A percentile compares a stretch with the other conserved stretches of the same genome.
Conservation (phyloP, 2,797 vertebrate species). For the Graptemys geographica region DNA sequence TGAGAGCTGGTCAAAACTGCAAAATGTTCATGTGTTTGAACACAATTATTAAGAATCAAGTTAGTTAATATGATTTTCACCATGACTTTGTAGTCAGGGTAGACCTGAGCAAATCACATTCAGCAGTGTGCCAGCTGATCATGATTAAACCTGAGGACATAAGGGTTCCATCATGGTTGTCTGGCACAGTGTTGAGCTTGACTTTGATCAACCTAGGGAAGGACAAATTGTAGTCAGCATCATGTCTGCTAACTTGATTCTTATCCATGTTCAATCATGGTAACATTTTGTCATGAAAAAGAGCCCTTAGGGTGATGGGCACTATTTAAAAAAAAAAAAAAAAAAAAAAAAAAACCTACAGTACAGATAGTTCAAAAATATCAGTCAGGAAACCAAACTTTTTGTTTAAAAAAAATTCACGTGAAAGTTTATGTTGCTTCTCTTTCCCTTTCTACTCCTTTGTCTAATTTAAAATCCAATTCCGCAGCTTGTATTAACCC, state of each 20-base stretch:
- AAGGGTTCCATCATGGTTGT: not conserved
- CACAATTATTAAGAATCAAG: too few relatives aligned
- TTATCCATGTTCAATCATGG: not conserved
- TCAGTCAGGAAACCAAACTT: too few relatives aligned
- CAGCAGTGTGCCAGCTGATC: not conserved
- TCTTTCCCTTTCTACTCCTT: not conserved
- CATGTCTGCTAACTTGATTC: fast-evolving
- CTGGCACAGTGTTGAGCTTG: not conserved
- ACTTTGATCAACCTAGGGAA: not conserved
- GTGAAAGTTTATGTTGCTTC: not conserved
- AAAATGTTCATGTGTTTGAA: fast-evolving
- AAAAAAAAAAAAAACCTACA: too few relatives aligned
- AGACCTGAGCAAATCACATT: not conserved
- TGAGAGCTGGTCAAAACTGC: not conserved
- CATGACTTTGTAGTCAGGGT: too few relatives aligned
- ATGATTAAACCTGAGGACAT: not conserved
- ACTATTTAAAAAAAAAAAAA: not conserved
- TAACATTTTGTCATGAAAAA: not conserved
- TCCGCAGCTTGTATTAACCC: not conserved
- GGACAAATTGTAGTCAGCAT: not conserved
- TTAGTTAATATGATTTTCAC: not conserved
- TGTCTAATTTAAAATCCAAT: not conserved
- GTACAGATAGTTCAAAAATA: fast-evolving
- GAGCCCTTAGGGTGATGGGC: fast-evolving
- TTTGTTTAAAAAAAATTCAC: not conserved